Base-by-base conservation (phyloP, 1,140 invertebrate genomes). In the Drosophila neocordata region DNA sequence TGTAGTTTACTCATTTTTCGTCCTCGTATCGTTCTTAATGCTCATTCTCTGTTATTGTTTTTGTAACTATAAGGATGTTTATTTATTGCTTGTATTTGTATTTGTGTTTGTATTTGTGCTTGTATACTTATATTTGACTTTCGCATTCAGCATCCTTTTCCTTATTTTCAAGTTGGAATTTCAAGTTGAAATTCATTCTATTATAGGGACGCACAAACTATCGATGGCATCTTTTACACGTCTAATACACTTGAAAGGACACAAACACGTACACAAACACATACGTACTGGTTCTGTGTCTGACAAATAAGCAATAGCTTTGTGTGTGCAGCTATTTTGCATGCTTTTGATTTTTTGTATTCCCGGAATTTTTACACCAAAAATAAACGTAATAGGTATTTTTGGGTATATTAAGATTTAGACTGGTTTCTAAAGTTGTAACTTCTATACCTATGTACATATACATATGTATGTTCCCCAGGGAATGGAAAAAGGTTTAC, bases 321-420 rank as follows among this genome's bases (percentile, higher is more conserved):
- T 38, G 51, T 63, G 69, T 73, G 55, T 48, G 63, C 78, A 87
- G 78, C 70, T 88, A 77, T 77, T 83, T 87, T 83, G 66, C 84
- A 79, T 88, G 75, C 70, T 79, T 87, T 79, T 76, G 70, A 87
- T 79, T 85, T 24, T 87, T n/a, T 18, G n/a, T 69, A n/a, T 48
- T 18, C 41, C 41, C 18, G 41, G 41, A 20, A 44, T 44, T 44
- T 44, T 13, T 44, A 44, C 7, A 20, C 41, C 41, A 48, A 48
- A 41, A 44, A 15, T 62, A 53, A 13, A 12, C 48, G 2, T 20
- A 35, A 13, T 52, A 48, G 15, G 24, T 51, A 52, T 48, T 48
- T n/a, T 8, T 9, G 41, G 41, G 34, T 57, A 57, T 57, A 57
- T 51, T 22, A 18, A 31, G 27, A 6, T 31, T 7, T 7, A 5